Evolutionary conservation across 2,113 vertebrate species (phyloP), one percentile per base, ranked within the genome.

Genomic region (Cromileptes altivelis): DNA sequence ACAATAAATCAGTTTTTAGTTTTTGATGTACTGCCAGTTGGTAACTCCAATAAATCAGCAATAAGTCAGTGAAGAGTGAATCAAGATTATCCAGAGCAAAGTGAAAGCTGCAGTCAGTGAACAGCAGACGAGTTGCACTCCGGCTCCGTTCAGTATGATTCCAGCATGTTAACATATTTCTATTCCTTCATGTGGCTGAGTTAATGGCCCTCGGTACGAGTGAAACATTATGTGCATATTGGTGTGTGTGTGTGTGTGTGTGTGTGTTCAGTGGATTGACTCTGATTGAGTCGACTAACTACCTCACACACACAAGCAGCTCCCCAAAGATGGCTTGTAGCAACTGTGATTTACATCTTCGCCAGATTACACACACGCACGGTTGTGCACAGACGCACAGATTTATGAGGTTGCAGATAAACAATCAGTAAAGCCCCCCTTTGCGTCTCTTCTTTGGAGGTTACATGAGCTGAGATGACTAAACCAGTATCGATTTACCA

Each of bases 401-500:
- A 83, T 85, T 91, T 88, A 92, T 75, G 80, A 78, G 30, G 72
- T 27, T 74, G 65, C 76, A 81, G 68, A 85, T 82, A 84, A 85
- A 89, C 68, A 85, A 70, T 90, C 80, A 53, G 19, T 58, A 62
- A 70, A 56, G 56, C 74, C 67, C 47, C 25, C 12, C 52, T 56
- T 70, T 45, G 58, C 61, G 55, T 2, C 81, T 82, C 86, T 33
- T 14, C 65, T 45, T 52, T 14, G 53, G 74, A 75, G 65, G 69
- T 88, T 89, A 86, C 80, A 71, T 75, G 76, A 92, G 80, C 89
- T 60, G 77, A 78, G 74, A 85, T 86, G 84, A 90, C 88, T 89
- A 63, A 70, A 86, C 64, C 63, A 17, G 73, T 90, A 94, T 95
- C 25, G 92, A 95, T 94, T 92, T 91, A 81, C 81, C 63, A 56